Evolutionary conservation across 2,797 vertebrate species (phyloP).

Genomic region (Tauraco hartlaubi): DNA sequence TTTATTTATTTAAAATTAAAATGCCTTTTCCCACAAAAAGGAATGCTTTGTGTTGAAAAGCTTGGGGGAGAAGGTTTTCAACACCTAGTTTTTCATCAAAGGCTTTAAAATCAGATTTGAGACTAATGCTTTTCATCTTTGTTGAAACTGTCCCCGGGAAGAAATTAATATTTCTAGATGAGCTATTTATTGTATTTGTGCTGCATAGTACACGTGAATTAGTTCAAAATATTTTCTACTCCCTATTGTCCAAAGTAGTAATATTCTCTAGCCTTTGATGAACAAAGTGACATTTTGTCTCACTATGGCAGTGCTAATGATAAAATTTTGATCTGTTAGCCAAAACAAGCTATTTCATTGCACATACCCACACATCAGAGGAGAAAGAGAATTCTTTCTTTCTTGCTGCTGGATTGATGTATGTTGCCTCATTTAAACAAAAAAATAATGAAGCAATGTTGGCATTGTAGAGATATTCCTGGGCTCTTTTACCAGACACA

Average conservation of each 20-base stretch:
- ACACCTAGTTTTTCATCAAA: background rate
- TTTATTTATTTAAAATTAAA: background rate
- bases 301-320: background rate
- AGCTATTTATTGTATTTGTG: background rate
- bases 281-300: background rate
- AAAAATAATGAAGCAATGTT: background rate
- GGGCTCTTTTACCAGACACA: background rate
- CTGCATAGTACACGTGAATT: background rate
- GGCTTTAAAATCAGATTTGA: background rate
- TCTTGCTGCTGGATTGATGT: background rate
- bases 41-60: background rate
- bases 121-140: background rate
- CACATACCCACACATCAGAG: background rate
- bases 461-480: background rate
- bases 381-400: background rate
- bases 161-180: background rate
- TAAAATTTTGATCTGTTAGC: background rate
- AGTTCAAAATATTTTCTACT: background rate
- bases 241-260: background rate
- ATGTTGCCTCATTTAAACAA: background rate
- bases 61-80: accelerated
- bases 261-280: background rate
- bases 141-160: background rate
- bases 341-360: background rate
- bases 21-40: background rate